phyloP scores from a whole-genome alignment of 2,113 vertebrate genomes.

The Felis chaus region DNA sequence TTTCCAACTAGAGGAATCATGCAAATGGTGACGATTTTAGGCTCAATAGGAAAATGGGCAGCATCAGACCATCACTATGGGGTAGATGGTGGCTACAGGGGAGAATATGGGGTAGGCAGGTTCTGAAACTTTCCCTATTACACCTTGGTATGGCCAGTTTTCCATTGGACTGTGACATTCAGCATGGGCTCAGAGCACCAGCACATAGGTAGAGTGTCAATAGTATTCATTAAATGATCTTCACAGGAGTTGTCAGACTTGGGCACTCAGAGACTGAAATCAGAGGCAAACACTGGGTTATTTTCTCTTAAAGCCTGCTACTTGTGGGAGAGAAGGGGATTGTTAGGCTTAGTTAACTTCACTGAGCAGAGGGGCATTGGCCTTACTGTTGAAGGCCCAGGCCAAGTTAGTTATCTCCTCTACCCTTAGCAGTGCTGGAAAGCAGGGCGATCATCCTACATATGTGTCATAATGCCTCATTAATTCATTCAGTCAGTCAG shows the following conservation, averaged over 20 bases:
- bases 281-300: background rate
- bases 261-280: background rate
- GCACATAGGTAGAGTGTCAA: background rate
- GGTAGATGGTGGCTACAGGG: background rate
- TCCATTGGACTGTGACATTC: background rate
- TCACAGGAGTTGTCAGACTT: fast-evolving
- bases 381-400: background rate
- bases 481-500: background rate
- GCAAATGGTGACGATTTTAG: background rate
- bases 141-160: background rate
- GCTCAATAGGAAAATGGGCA: background rate
- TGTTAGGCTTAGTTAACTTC: background rate
- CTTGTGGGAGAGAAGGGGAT: background rate
- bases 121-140: background rate
- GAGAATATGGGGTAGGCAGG: background rate
- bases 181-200: background rate
- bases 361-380: background rate
- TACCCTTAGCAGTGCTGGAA: background rate
- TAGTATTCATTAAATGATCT: background rate
- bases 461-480: too few species aligned
- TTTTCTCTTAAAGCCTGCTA: background rate
- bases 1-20: background rate
- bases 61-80: too few species aligned
- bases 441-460: fast-evolving
- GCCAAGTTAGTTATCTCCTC: background rate